Base-by-base conservation (phyloP, 2,113 vertebrate species). In the rabbit (Oryctolagus cuniculus) region DNA sequence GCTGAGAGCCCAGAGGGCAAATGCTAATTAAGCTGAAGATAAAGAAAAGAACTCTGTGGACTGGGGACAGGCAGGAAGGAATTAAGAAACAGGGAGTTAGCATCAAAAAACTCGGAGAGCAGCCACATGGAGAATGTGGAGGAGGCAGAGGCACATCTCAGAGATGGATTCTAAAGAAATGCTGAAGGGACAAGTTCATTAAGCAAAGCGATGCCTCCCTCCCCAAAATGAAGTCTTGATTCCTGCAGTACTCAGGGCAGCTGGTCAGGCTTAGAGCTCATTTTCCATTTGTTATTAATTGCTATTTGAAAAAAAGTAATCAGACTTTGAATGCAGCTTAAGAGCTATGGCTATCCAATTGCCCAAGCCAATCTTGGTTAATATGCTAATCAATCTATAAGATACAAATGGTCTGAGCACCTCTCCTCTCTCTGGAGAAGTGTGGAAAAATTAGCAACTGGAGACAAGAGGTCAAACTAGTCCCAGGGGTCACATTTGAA, bases 251-350 rank as follows among this genome's bases (percentile, higher is more conserved):
- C 66, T 73, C n/a, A 67, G 67, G 24, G 38, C 61, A 69, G 63
- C 36, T 73, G 73, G 92, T 85, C 92, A 96, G 67, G 63, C 67
- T 91, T 80, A 78, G 1, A 64, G 69, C n/a, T 96, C 67, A 82
- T 92, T 96, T 95, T 90, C 77, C 34, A 92, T 89, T 85, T 91
- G 90, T 95, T 58, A 93, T 80, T 94, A 94, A 94, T 10, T 93
- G 84, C n/a, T 51, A 88, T 87, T 78, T 93, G n/a, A 81, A 92
- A 95, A 96, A 92, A 92, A 44, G 19, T 80, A 86, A 93, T 83
- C 24, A 69, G 75, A 93, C 69, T 93, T 17, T 82, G 69, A 95
- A 95, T 92, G 73, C 16, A 88, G 63, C 24, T 91, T 91, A 93
- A 87, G 77, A 82, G 53, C 36, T 73, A 93, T 1, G 24, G 75